Conservation (phyloP, 1,140 invertebrate genomes). For the Calephelis nemesis region DNA sequence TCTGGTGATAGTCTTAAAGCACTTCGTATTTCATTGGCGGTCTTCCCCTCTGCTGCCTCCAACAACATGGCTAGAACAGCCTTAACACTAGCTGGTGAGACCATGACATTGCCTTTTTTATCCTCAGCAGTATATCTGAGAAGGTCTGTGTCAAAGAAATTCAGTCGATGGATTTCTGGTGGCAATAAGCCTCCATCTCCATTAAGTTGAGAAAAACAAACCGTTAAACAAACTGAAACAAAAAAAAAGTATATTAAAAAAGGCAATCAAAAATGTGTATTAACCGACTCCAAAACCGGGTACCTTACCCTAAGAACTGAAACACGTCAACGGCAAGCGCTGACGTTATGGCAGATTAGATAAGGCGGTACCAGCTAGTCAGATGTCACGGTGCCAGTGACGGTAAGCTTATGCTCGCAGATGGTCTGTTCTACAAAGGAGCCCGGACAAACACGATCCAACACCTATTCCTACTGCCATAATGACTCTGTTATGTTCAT, state of each 20-base stretch:
- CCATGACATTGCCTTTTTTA: conserved; percentile 81
- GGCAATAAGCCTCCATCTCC: conserved; percentile 28
- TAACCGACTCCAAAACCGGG: no score
- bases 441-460: no score
- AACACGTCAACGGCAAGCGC: no score
- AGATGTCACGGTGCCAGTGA: no score
- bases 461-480: no score
- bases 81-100: conserved; percentile 85
- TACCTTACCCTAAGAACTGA: no score
- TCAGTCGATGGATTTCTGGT: conserved; percentile 63
- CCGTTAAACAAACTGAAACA: conserved; percentile 38
- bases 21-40: conserved; percentile 80
- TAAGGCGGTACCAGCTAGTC: no score
- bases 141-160: conserved; percentile 81
- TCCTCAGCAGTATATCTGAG: conserved; percentile 58
- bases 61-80: conserved; percentile 82
- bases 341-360: no score
- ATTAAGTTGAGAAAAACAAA: conserved; percentile 35
- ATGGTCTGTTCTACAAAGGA: no score
- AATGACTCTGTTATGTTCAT: no score
- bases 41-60: conserved; percentile 81
- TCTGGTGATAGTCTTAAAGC: conserved; percentile 80
- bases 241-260: neutral
- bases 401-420: no score
- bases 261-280: no score